Base-by-base conservation (phyloP, 2,113 vertebrate species). In the Beaufortia kweichowensis region DNA sequence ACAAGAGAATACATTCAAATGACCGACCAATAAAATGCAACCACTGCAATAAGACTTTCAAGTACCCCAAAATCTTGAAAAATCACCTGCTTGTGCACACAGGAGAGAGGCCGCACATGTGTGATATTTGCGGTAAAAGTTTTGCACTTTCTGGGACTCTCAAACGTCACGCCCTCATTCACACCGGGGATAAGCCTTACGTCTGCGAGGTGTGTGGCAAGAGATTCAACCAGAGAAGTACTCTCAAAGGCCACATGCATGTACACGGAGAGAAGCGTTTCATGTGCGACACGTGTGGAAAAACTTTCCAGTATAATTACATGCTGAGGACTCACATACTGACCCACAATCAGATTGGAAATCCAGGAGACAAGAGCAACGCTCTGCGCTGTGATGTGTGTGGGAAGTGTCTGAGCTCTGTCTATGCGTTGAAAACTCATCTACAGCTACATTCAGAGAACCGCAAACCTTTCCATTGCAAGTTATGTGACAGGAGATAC, bases 271-370 rank as follows among this genome's bases (percentile, higher is more conserved):
- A 74, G 17, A 61, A 61, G 3, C 35, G 41, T 0, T 74, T 61
- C 3, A 74, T 61, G 57, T 74, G 71, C 17, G 71, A 74, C 43
- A 48, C 61, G 21, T 92, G 90, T 0, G 90, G 91, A 0, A 91
- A 89, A 76, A 90, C 89, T 0, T 92, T 91, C 23, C 88, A 90
- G 1, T 91, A 91, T 80, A 90, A 91, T 83, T 90, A 86, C 41
- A 83, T 87, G 63, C 84, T 92, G 7, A 86, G 83, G 85, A 89
- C 86, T 55, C 91, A 92, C 66, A 88, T 87, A 81, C 81, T 46
- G 0, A 70, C 62, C 0, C 55, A 60, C 33, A 76, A 5, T 2
- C 48, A 6, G 69, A 60, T 14, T 55, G 77, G 6, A 79, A 69
- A 2, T 28, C 2, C 0, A 8, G 10, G 29, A 75, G 62, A 48